These are phyloP conservation scores for Silurus meridionalis DNA, from an alignment of 2,113 vertebrate species.

Conservation along the genomic window DNA sequence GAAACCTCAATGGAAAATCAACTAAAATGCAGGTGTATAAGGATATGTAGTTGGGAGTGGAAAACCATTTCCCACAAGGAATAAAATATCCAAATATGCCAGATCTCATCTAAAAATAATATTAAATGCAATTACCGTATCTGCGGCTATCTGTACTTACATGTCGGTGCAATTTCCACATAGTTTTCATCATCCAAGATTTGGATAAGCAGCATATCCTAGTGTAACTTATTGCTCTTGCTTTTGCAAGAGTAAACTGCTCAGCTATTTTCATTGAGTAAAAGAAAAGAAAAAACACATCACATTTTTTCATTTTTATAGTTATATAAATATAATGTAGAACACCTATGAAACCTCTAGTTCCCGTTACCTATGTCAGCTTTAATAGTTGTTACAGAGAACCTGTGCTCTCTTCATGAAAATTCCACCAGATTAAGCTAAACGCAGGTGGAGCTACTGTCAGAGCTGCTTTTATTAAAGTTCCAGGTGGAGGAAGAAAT, in stretches of 20 bases:
- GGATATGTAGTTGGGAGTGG: not conserved
- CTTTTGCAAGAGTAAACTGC: not conserved
- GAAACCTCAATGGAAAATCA: constrained; percentile 19
- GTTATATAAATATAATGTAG: not conserved
- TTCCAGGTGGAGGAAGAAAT: not conserved
- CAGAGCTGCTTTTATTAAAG: not conserved
- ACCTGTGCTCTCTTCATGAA: not conserved
- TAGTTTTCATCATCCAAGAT: not conserved
- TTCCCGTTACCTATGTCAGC: not conserved
- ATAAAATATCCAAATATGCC: not conserved
- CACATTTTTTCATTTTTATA: not conserved
- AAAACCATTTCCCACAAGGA: too few relatives aligned
- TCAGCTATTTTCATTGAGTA: not conserved
- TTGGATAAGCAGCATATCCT: not conserved
- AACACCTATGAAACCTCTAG: not conserved
- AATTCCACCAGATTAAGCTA: not conserved
- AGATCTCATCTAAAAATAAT: not conserved
- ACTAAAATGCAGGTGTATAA: constrained; percentile 1
- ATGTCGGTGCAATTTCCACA: not conserved
- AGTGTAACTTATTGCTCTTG: not conserved
- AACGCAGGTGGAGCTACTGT: not conserved
- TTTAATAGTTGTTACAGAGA: not conserved
- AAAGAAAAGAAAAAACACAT: not conserved
- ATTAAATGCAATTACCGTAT: not conserved
- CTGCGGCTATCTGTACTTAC: not conserved